Conservation (phyloP, 2,888 invertebrate genomes). For the Sphaerophoria rueppellii region DNA sequence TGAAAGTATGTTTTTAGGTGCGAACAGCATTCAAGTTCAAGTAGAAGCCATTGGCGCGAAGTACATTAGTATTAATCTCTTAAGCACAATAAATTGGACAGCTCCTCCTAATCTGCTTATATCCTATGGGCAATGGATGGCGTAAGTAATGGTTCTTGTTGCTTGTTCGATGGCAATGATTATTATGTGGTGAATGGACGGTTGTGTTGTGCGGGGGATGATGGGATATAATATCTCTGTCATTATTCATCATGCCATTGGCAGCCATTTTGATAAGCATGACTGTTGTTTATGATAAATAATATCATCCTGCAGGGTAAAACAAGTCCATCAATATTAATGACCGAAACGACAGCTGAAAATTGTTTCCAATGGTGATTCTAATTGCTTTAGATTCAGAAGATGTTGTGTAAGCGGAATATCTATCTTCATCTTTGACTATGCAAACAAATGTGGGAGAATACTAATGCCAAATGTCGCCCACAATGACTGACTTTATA, state of each 20-base stretch:
- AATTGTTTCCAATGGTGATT: slow-evolving; percentile 28
- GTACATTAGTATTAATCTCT: slow-evolving; percentile 42
- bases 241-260: slow-evolving; percentile 50
- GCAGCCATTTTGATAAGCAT: slow-evolving; percentile 49
- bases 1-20: slow-evolving; percentile 31
- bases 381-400: slow-evolving; percentile 7
- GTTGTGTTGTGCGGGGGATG: background rate
- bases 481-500: no score
- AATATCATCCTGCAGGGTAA: slow-evolving; percentile 13
- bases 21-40: slow-evolving; percentile 8
- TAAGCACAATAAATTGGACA: slow-evolving; percentile 49
- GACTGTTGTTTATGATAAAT: slow-evolving; percentile 11
- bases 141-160: slow-evolving; percentile 7
- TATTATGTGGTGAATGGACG: background rate
- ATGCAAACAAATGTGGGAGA: background rate
- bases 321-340: slow-evolving; percentile 48
- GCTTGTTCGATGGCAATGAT: slow-evolving; percentile 7
- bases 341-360: slow-evolving; percentile 30
- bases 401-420: background rate
- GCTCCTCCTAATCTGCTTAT: slow-evolving; percentile 36
- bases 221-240: slow-evolving; percentile 20
- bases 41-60: background rate
- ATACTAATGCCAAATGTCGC: no score
- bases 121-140: slow-evolving; percentile 14
- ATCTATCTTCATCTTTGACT: background rate